Percentiles rank a stretch among this genome's conserved stretches.
phyloP scores from a whole-genome alignment of 2,797 vertebrate genomes.

The Dromococcyx pavoninus region DNA sequence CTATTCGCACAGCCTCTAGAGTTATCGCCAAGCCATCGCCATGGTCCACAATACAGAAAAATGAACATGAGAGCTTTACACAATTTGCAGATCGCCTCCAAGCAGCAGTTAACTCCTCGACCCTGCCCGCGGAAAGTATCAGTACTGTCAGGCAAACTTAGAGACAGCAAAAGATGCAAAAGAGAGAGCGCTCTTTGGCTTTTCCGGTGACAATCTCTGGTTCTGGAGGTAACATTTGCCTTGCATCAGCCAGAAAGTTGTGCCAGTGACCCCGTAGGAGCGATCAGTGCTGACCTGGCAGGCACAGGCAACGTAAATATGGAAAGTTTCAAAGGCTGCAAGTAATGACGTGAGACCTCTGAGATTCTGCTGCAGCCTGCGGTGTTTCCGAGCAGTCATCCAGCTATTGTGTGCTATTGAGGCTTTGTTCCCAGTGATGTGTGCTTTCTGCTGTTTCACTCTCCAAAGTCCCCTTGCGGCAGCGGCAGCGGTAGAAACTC shows the following conservation, averaged over 20 bases:
- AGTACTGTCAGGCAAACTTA: not conserved
- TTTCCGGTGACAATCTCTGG: not conserved
- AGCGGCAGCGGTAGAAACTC: too few relatives aligned
- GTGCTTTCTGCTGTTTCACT: too few relatives aligned
- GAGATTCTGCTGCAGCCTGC: not conserved
- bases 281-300: not conserved
- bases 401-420: not conserved
- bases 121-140: too few relatives aligned
- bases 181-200: not conserved
- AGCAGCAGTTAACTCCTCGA: too few relatives aligned
- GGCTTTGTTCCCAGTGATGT: not conserved
- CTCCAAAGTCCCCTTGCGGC: too few relatives aligned
- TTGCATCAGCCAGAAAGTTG: not conserved
- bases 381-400: not conserved
- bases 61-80: too few relatives aligned
- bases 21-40: too few relatives aligned
- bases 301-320: constrained; percentile 39
- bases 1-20: too few relatives aligned
- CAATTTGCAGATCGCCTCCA: too few relatives aligned
- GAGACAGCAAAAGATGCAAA: too few relatives aligned
- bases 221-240: not conserved
- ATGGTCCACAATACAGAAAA: too few relatives aligned
- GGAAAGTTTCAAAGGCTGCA: constrained; percentile 43
- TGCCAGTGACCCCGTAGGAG: not conserved
- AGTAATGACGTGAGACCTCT: not conserved